Evolutionary conservation across 92 coral and sea anemone genomes (phyloP).

Genomic region (Anthopleura xanthogrammica): DNA sequence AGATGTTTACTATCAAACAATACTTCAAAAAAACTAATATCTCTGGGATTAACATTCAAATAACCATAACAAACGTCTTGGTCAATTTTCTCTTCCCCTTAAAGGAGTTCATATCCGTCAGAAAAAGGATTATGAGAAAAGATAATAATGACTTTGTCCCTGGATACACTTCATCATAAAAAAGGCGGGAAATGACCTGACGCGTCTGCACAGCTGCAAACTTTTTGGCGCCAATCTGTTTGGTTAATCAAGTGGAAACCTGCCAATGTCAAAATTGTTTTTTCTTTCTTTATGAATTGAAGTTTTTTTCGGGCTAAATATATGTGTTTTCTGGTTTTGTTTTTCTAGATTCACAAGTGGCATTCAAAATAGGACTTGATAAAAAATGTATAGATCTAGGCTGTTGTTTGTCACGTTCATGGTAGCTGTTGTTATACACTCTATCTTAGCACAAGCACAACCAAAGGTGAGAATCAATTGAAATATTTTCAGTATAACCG

Average conservation of each 20-base stretch:
- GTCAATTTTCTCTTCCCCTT: not conserved
- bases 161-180: not conserved
- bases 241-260: not conserved
- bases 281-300: too few species aligned
- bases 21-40: not conserved
- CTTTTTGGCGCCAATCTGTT: conserved; percentile 4
- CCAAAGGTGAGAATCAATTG: not conserved
- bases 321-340: not conserved
- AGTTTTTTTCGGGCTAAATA: not conserved
- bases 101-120: not conserved
- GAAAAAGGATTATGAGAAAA: not conserved
- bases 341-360: not conserved
- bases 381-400: not conserved
- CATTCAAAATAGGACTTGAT: not conserved
- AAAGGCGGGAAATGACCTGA: not conserved
- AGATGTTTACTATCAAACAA: not conserved
- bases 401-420: not conserved
- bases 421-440: not conserved
- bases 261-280: not conserved
- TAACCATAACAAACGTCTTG: not conserved
- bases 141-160: not conserved
- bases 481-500: too few species aligned
- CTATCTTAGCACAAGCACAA: conserved; percentile 2
- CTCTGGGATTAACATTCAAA: not conserved
- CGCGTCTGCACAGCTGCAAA: conserved; percentile 3